Base-by-base conservation (phyloP, 1,140 invertebrate genomes). In the Caerostris darwini region DNA sequence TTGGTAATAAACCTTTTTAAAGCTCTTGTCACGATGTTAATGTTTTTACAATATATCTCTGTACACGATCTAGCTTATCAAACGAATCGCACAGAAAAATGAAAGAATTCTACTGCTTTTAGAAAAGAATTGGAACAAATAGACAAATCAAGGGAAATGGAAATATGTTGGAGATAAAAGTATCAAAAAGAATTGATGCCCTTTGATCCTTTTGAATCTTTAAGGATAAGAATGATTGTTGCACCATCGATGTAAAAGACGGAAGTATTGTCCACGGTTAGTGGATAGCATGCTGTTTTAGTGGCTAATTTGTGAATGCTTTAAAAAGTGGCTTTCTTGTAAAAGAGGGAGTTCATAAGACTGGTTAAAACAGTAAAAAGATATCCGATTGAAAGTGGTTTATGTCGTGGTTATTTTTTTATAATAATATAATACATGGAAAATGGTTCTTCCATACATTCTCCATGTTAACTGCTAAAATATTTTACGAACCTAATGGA, bases 51-150 rank as follows among this genome's bases (percentile, higher is more conserved):
- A 8, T 50, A 34, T 77, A 77, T 77, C 71, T 77, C 71, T 53
- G 71, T 77, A 77, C 71, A 77, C 34, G 71, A 77, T 77, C 71
- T 77, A 34, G 4, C 50, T 12, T 77, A 53, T 53, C 19, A 12
- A 12, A 77, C 3, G 19, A 34, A 50, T 12, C 10, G 7, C 34
- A 50, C 8, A 53, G 12, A 50, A 50, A 77, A 34, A 77, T 14
- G 12, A 19, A 50, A 77, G 50, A 77, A 77, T 50, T 53, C 50
- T 19, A 7, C 71, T 50, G 71, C 71, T 54, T 58, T 57, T 56
- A n/a, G 54, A 83, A 83, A 83, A 19, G 82, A 83, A 83, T 83
- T 83, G 82, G 82, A 83, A 83, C 82, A 83, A 58, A 57, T 83
- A 53, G 8, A 14, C 54, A n/a, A 57, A 57, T 83, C 82, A 58